These are phyloP conservation scores for Pasiphila rectangulata DNA, from an alignment of 2,888 invertebrate species.

Conservation along the genomic window DNA sequence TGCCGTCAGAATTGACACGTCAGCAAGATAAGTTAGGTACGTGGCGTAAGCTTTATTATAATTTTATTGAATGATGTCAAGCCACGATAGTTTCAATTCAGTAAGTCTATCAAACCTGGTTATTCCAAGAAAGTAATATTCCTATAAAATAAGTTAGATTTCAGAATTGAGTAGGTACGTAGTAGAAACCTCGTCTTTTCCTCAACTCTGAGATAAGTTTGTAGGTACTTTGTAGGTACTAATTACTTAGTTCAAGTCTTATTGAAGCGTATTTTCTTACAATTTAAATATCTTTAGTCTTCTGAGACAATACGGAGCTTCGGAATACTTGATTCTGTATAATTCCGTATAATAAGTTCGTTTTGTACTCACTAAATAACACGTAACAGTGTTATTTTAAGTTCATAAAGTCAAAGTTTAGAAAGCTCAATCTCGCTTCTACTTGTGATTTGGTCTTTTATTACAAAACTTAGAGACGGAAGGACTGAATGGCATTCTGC, in stretches of 20 bases:
- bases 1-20: too few relatives aligned
- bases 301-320: constrained; percentile 22
- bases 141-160: too few relatives aligned
- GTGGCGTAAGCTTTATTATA: too few relatives aligned
- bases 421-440: not conserved
- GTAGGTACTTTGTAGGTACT: not conserved
- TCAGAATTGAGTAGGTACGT: not conserved
- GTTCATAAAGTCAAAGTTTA: not conserved
- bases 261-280: constrained; percentile 13
- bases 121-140: too few relatives aligned
- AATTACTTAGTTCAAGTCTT: not conserved
- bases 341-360: constrained; percentile 9
- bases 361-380: not conserved
- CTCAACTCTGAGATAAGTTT: too few relatives aligned
- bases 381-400: not conserved
- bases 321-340: constrained; percentile 16
- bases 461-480: too few relatives aligned
- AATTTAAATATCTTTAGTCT: constrained; percentile 21
- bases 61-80: too few relatives aligned
- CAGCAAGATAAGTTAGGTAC: too few relatives aligned
- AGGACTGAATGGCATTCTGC: too few relatives aligned
- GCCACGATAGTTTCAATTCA: too few relatives aligned
- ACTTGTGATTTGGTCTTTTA: not conserved
- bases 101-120: too few relatives aligned
- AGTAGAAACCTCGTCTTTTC: too few relatives aligned